Evolutionary conservation across 2,888 invertebrate species (phyloP).

Genomic region (Synergus itoensis): DNA sequence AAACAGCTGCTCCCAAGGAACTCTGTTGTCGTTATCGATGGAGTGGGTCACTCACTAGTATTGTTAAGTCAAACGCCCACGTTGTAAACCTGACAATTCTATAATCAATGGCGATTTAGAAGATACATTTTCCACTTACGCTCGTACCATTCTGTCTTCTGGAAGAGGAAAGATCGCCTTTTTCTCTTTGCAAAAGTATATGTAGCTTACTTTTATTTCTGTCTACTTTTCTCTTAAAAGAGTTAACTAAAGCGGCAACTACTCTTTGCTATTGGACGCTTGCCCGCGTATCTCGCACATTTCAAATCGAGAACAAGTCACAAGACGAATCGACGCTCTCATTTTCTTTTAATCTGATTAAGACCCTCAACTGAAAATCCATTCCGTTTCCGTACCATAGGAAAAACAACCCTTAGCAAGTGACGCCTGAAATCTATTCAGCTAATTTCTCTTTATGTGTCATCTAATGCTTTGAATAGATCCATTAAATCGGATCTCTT

Average conservation of each 20-base stretch:
- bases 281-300: conserved; percentile 37
- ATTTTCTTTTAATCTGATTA: neutral
- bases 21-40: conserved; percentile 38
- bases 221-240: neutral
- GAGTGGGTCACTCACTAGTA: neutral
- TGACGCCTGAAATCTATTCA: neutral
- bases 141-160: conserved; percentile 6
- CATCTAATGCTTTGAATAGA: neutral
- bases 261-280: conserved; percentile 47
- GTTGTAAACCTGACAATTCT: conserved; percentile 30
- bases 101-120: conserved; percentile 24
- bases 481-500: conserved; percentile 8
- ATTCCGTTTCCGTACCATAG: too few relatives aligned
- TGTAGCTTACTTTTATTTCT: neutral
- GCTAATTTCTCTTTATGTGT: neutral
- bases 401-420: neutral
- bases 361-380: neutral
- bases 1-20: conserved; percentile 27
- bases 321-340: conserved; percentile 4
- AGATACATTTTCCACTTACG: conserved; percentile 32
- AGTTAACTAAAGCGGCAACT: conserved; percentile 46
- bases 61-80: conserved; percentile 27
- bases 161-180: neutral
- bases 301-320: neutral
- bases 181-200: neutral